Percentiles rank a stretch among this genome's conserved stretches.
Evolutionary conservation across 2,113 vertebrate species (phyloP).

Genomic region (Heptranchias perlo): DNA sequence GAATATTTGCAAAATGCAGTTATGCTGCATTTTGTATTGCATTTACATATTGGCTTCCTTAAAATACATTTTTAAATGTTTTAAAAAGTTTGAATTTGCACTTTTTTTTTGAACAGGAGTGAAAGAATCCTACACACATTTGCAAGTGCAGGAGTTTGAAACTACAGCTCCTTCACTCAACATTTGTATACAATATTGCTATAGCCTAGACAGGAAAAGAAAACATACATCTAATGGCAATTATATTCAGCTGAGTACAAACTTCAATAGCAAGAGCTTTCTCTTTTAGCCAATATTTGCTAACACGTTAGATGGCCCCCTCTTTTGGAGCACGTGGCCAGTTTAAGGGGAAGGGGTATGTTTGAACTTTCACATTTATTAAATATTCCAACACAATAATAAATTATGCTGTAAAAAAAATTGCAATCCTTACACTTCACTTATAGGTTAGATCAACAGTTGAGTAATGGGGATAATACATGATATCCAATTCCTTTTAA

Average conservation of each 20-base stretch:
- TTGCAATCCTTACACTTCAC: not conserved
- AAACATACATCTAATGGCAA: not conserved
- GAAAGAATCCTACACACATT: not conserved
- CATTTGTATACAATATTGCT: slow-evolving; percentile 1
- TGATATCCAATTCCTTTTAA: not conserved
- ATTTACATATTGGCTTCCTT: not conserved
- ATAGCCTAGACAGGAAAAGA: not conserved
- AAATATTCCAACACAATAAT: not conserved
- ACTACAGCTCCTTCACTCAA: not conserved
- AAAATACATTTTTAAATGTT: slow-evolving; percentile 14
- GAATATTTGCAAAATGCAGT: slow-evolving; percentile 17
- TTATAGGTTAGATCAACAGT: not conserved
- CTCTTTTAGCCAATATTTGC: not conserved
- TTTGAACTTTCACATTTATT: not conserved
- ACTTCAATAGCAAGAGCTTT: not conserved
- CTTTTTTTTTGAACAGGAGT: not conserved
- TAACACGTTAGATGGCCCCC: not conserved
- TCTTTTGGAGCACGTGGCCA: not conserved
- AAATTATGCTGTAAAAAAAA: not conserved
- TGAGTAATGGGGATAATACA: not conserved
- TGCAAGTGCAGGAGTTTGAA: not conserved
- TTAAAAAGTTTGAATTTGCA: not conserved
- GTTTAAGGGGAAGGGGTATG: not conserved
- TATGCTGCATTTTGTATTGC: not conserved
- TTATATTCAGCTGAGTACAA: not conserved